Conservation (phyloP, 2,888 invertebrate genomes). For the Oligia strigilis region DNA sequence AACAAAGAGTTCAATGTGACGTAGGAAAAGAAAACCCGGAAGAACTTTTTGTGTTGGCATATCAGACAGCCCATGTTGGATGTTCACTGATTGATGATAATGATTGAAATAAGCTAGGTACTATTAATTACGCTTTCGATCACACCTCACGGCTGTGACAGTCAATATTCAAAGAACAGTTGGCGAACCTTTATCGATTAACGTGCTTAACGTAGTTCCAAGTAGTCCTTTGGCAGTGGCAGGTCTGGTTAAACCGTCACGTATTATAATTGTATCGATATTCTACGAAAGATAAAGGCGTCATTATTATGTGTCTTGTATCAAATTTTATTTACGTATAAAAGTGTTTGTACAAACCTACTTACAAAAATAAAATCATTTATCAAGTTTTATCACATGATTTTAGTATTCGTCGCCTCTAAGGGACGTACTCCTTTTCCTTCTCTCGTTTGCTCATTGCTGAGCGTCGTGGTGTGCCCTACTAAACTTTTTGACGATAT, state of each 20-base stretch:
- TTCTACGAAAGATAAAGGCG: slow-evolving; percentile 1
- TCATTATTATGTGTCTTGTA: not conserved
- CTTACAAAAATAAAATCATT: too few species aligned
- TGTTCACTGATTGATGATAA: not conserved
- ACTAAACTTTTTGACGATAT: not conserved
- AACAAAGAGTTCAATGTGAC: too few species aligned
- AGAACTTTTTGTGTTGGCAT: not conserved
- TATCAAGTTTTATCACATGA: not conserved
- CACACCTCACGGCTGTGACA: not conserved
- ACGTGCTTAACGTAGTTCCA: slow-evolving; percentile 15
- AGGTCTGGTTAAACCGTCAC: slow-evolving; percentile 1
- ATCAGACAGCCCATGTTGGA: not conserved
- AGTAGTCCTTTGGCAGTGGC: slow-evolving; percentile 31
- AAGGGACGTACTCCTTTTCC: not conserved
- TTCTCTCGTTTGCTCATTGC: not conserved
- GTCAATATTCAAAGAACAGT: slow-evolving; percentile 35
- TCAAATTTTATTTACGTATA: too few species aligned
- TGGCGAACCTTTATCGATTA: slow-evolving; percentile 22
- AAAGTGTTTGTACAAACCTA: too few species aligned
- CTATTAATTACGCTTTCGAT: not conserved
- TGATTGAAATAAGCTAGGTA: not conserved
- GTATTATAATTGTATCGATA: slow-evolving; percentile 9
- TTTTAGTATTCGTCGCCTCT: not conserved
- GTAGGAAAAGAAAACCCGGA: not conserved
- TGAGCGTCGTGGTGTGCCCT: not conserved